A percentile compares a stretch with the other conserved stretches of the same genome.
phyloP scores from a whole-genome alignment of 2,888 invertebrate species.

The Rhogogaster chlorosoma region DNA sequence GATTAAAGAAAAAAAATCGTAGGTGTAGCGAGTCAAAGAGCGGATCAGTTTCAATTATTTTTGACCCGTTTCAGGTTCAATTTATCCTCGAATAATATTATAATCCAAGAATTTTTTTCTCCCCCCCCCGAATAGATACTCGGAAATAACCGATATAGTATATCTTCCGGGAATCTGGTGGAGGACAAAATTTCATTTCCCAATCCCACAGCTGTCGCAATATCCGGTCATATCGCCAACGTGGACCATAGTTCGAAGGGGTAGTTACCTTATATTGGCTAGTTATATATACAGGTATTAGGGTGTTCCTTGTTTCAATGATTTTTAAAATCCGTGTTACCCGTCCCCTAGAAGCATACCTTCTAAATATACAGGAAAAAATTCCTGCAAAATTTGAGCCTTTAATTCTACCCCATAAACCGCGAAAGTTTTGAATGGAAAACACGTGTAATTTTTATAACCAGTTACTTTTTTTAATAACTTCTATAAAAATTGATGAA shows the following conservation, averaged over 20 bases:
- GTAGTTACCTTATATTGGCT: constrained; percentile 12
- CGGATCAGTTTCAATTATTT: neutral
- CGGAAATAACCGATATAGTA: neutral
- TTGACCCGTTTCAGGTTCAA: neutral
- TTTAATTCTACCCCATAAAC: no score
- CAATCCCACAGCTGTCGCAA: neutral
- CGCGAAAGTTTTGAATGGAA: no score
- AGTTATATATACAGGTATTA: neutral
- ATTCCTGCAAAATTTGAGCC: no score
- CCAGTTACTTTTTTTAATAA: no score
- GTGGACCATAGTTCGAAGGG: neutral
- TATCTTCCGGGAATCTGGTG: neutral
- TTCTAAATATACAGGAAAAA: no score
- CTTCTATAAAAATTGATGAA: no score
- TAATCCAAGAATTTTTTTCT: neutral
- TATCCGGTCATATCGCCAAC: neutral
- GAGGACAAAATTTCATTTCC: neutral
- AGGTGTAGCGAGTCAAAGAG: neutral
- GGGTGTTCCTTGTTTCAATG: no score
- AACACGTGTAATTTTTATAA: no score
- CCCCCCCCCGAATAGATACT: no score
- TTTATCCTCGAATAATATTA: neutral
- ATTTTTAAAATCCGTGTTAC: no score
- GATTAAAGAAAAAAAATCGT: neutral
- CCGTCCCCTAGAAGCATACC: no score